These are phyloP conservation scores for Fistularia commersonii DNA, from an alignment of 2,797 vertebrate genomes.

Conservation along the genomic window DNA sequence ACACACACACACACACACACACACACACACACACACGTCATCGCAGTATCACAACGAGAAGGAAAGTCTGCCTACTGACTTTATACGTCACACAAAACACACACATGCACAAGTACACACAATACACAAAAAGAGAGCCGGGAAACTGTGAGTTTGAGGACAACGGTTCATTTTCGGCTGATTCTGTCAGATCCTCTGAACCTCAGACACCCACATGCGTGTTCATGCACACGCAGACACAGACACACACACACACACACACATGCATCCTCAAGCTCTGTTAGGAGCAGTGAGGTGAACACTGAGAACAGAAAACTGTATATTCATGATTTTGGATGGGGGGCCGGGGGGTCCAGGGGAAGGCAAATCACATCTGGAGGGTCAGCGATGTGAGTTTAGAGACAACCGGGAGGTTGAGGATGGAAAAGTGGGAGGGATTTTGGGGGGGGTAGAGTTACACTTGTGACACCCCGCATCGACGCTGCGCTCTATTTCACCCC, in stretches of 20 bases:
- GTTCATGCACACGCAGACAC: slow-evolving; percentile 24
- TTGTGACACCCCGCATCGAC: no score
- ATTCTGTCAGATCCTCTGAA: slow-evolving; percentile 61
- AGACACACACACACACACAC: slow-evolving; percentile 14
- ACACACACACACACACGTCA: slow-evolving; percentile 11
- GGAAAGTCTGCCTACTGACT: no score
- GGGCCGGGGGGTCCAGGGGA: background rate
- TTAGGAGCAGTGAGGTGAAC: slow-evolving; percentile 20
- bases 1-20: slow-evolving; percentile 22
- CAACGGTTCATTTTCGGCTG: slow-evolving; percentile 56
- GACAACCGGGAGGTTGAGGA: slow-evolving; percentile 10
- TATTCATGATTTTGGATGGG: slow-evolving; percentile 14
- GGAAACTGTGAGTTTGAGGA: slow-evolving; percentile 56
- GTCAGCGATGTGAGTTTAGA: slow-evolving; percentile 8
- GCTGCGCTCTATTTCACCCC: no score
- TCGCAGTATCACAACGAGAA: slow-evolving; percentile 1
- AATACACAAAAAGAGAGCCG: slow-evolving; percentile 20
- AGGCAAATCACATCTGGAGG: slow-evolving; percentile 31
- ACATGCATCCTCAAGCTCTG: slow-evolving; percentile 19
- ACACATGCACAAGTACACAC: slow-evolving; percentile 19
- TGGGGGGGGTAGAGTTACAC: slow-evolving; percentile 2
- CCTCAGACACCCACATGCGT: no score
- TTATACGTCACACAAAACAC: no score
- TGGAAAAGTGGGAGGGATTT: slow-evolving; percentile 16
- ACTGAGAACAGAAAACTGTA: slow-evolving; percentile 23